A percentile compares a stretch with the other conserved stretches of the same genome.
Evolutionary conservation across 1,140 invertebrate genomes (phyloP).

Genomic region (Hyposmocoma kahamanoa): DNA sequence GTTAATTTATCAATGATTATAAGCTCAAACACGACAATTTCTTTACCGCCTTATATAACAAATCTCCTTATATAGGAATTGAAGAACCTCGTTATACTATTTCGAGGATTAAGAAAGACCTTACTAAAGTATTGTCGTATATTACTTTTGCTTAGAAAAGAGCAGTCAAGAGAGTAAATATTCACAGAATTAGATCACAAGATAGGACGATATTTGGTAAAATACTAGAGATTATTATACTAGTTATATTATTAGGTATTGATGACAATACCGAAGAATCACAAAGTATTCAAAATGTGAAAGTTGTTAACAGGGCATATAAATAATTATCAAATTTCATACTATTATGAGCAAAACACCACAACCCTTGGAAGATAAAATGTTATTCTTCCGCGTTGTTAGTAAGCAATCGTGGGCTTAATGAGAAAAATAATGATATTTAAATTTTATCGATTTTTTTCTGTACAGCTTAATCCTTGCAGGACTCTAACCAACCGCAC

Average conservation of each 20-base stretch:
- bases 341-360: slow-evolving; percentile 47
- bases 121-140: slow-evolving; percentile 55
- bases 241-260: slow-evolving; percentile 16
- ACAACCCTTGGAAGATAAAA: slow-evolving; percentile 45
- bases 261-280: slow-evolving; percentile 24
- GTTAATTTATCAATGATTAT: too few relatives aligned
- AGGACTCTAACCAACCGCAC: too few relatives aligned
- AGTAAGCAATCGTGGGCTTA: too few relatives aligned
- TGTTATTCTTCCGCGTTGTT: too few relatives aligned
- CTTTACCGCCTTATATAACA: not conserved
- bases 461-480: too few relatives aligned
- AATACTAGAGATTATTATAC: slow-evolving; percentile 20
- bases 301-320: slow-evolving; percentile 22
- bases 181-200: slow-evolving; percentile 36
- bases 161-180: slow-evolving; percentile 31
- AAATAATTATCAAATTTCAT: slow-evolving; percentile 23
- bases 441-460: too few relatives aligned
- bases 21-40: slow-evolving; percentile 12
- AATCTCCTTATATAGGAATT: too few relatives aligned
- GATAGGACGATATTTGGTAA: slow-evolving; percentile 36
- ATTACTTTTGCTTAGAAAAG: slow-evolving; percentile 37
- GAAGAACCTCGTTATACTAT: too few relatives aligned
- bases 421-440: too few relatives aligned
- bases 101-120: slow-evolving; percentile 31
- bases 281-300: slow-evolving; percentile 33